These are phyloP conservation scores for Falco rusticolus DNA, from an alignment of 2,797 vertebrate genomes.

Conservation along the genomic window DNA sequence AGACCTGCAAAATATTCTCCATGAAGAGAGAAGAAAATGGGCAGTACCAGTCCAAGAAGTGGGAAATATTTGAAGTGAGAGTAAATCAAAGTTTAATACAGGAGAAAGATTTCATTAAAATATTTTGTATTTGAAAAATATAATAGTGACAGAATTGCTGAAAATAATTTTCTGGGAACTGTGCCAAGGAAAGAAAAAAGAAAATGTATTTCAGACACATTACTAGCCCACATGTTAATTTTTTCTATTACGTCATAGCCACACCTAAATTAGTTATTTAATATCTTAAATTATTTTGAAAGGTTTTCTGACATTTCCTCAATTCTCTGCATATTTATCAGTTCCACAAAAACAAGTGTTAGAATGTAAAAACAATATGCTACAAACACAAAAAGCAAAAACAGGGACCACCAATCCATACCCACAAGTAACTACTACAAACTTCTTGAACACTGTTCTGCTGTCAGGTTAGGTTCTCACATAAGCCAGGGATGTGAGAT, in stretches of 20 bases:
- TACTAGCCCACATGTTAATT: not conserved
- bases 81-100: not conserved
- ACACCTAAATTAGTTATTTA: not conserved
- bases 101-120: not conserved
- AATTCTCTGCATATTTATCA: not conserved
- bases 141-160: not conserved
- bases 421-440: not conserved
- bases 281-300: not conserved
- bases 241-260: not conserved
- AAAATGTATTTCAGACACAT: not conserved
- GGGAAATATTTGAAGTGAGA: not conserved
- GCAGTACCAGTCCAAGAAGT: not conserved
- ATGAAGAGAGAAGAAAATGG: not conserved
- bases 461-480: not conserved
- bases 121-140: not conserved
- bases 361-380: not conserved
- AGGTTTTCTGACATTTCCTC: not conserved
- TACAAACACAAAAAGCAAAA: not conserved
- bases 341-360: not conserved
- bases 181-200: not conserved
- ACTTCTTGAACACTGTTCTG: not conserved
- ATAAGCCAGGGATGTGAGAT: not conserved
- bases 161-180: not conserved
- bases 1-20: not conserved
- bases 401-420: not conserved